phyloP scores from a whole-genome alignment of 2,797 vertebrate genomes.

The Sebastes miniatus region DNA sequence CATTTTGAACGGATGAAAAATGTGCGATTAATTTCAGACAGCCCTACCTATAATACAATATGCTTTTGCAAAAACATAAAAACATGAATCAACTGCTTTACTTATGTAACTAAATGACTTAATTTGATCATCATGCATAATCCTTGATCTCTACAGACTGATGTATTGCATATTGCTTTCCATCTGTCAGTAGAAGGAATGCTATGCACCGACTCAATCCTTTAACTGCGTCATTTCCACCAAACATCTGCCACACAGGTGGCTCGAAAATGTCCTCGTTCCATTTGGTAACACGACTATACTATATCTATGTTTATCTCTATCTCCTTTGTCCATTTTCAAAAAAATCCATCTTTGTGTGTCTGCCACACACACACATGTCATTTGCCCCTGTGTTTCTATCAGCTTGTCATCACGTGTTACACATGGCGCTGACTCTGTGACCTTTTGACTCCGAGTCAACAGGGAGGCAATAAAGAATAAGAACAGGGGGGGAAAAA shows the following conservation, averaged over 20 bases:
- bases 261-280: neutral
- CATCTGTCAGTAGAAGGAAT: neutral
- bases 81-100: neutral
- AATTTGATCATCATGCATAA: neutral
- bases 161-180: neutral
- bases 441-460: conserved; percentile 35
- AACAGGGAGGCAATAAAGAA: conserved; percentile 29
- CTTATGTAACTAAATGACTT: neutral
- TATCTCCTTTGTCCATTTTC: neutral
- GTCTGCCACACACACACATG: neutral
- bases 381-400: conserved; percentile 1
- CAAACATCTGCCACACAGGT: conserved; percentile 9
- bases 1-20: too few species aligned
- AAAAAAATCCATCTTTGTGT: neutral
- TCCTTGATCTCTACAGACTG: neutral
- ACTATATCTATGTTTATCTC: neutral
- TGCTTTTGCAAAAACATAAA: neutral
- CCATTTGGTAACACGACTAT: neutral
- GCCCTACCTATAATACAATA: neutral
- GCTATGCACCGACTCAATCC: neutral
- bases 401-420: conserved; percentile 11
- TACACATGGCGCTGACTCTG: conserved; percentile 1
- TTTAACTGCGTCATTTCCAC: neutral
- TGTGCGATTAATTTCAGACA: too few species aligned
- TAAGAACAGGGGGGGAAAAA: neutral